phyloP scores from a whole-genome alignment of 2,797 vertebrate genomes.

The Liparis tanakae region DNA sequence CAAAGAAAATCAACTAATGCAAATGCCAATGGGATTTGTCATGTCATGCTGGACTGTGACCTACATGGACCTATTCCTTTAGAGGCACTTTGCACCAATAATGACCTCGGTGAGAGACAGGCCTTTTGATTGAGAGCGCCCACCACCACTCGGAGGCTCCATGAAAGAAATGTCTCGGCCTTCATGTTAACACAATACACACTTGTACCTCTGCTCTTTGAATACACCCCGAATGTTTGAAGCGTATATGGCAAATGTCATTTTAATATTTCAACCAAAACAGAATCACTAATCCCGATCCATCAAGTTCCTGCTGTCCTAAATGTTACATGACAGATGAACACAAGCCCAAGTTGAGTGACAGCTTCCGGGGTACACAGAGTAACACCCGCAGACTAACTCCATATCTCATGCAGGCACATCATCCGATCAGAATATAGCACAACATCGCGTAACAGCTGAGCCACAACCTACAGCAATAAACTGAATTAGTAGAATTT shows the following conservation, averaged over 20 bases:
- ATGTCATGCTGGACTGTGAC: slow-evolving; percentile 21
- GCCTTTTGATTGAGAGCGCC: slow-evolving; percentile 32
- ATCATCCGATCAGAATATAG: not conserved
- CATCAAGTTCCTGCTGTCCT: not conserved
- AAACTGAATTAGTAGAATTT: not conserved
- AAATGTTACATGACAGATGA: not conserved
- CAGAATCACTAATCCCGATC: not conserved
- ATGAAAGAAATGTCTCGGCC: slow-evolving; percentile 6
- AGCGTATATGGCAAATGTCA: not conserved
- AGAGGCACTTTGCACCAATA: slow-evolving; percentile 26
- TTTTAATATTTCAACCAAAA: not conserved
- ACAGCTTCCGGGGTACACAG: not conserved
- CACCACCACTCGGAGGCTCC: slow-evolving; percentile 27
- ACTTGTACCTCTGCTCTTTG: slow-evolving; percentile 5
- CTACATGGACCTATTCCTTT: slow-evolving; percentile 22
- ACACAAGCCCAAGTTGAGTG: not conserved
- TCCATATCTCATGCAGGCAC: not conserved
- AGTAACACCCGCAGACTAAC: not conserved
- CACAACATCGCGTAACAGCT: slow-evolving; percentile 4
- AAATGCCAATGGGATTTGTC: slow-evolving; percentile 24
- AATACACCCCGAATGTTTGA: not conserved
- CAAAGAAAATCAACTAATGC: slow-evolving; percentile 4
- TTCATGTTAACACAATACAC: slow-evolving; percentile 4
- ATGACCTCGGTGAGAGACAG: slow-evolving; percentile 31
- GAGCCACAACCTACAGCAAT: not conserved